Percentiles rank a stretch among this genome's conserved stretches.
These are phyloP conservation scores for Ommatoiulus sabulosus DNA, from an alignment of 2,888 invertebrate species.

Conservation along the genomic window DNA sequence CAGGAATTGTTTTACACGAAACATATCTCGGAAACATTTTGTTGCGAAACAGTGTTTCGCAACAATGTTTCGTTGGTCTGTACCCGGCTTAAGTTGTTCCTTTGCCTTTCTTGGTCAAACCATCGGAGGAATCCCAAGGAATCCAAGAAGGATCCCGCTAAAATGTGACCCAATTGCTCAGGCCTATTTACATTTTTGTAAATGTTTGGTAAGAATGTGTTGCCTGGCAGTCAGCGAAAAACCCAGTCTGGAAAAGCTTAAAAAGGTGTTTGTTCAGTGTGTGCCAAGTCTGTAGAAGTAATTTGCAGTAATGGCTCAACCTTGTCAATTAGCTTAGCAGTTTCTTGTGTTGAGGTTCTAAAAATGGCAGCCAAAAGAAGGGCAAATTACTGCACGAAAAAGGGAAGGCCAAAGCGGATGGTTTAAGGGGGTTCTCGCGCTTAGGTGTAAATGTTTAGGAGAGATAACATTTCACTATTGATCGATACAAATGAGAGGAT, in stretches of 20 bases:
- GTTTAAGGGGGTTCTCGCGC: not conserved
- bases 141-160: not conserved
- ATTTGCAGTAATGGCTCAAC: constrained; percentile 41
- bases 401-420: not conserved
- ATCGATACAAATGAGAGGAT: no score
- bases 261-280: not conserved
- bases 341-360: not conserved
- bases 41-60: no score
- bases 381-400: not conserved
- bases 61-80: no score
- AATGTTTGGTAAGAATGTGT: not conserved
- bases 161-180: not conserved
- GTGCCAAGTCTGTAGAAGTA: constrained; percentile 45
- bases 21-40: no score
- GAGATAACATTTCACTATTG: not conserved
- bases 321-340: constrained; percentile 47
- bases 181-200: not conserved
- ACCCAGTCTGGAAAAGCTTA: not conserved
- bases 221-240: no score
- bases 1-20: no score
- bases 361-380: constrained; percentile 33
- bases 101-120: not conserved
- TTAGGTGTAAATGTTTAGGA: no score
- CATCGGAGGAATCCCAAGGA: not conserved
- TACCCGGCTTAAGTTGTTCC: no score